Conservation (phyloP, 2,888 invertebrate species). For the Anarsia innoxiella region DNA sequence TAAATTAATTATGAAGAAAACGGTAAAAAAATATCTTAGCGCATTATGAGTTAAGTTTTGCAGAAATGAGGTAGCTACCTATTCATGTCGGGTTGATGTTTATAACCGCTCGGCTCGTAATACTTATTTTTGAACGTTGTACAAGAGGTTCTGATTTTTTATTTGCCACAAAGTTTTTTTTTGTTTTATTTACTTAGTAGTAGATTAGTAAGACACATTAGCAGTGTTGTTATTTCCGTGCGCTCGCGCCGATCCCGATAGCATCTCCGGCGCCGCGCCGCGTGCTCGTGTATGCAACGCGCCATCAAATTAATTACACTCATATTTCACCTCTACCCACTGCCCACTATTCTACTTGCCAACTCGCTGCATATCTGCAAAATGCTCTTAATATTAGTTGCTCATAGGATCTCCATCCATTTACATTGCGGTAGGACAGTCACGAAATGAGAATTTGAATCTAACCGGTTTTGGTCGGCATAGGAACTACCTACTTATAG, state of each 20-base stretch:
- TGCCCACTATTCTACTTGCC: constrained; percentile 31
- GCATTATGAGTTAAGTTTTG: too few species aligned
- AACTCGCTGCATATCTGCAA: constrained; percentile 18
- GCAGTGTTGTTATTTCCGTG: constrained; percentile 5
- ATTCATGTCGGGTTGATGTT: too few species aligned
- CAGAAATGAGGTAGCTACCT: too few species aligned
- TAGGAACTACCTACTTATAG: too few species aligned
- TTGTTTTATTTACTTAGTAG: too few species aligned
- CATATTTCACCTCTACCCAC: constrained; percentile 45
- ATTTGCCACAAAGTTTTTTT: too few species aligned
- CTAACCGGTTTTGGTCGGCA: too few species aligned
- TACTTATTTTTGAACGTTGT: too few species aligned
- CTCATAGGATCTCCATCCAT: not conserved
- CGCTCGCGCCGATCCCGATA: constrained; percentile 18
- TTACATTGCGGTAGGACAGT: not conserved
- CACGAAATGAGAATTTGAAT: too few species aligned
- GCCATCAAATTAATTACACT: constrained; percentile 49
- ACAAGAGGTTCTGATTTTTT: not conserved
- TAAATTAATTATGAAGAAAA: constrained; percentile 10
- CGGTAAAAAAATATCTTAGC: too few species aligned
- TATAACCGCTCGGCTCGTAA: too few species aligned
- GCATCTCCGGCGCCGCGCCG: constrained; percentile 24
- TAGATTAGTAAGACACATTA: not conserved
- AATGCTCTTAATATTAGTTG: constrained; percentile 13
- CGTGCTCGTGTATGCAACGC: constrained; percentile 25